phyloP scores from a whole-genome alignment of 2,113 vertebrate species.

The Mus pahari region DNA sequence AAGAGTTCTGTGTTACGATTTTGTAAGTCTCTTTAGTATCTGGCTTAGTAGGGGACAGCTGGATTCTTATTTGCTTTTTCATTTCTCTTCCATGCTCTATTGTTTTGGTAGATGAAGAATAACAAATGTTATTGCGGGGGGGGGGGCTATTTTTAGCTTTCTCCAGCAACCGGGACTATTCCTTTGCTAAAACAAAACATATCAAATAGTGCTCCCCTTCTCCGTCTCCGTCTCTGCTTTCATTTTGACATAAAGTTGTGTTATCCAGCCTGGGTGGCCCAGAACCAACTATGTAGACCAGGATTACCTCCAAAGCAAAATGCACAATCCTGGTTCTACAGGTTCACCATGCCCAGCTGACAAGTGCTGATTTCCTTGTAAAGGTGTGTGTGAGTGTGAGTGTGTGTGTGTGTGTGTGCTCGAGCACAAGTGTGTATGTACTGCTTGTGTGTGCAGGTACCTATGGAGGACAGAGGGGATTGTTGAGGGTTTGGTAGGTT shows the following conservation, averaged over 20 bases:
- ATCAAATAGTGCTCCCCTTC: background rate
- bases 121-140: background rate
- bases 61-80: too few species aligned
- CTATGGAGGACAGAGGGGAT: too few species aligned
- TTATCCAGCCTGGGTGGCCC: background rate
- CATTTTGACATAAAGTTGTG: background rate
- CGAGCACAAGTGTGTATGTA: too few species aligned
- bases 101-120: constrained; percentile 38
- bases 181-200: background rate
- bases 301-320: background rate
- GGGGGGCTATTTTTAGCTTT: background rate
- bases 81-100: background rate
- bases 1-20: too few species aligned
- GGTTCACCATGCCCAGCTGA: background rate
- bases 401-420: background rate
- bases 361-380: background rate
- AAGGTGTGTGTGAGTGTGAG: background rate
- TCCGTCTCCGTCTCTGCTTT: background rate
- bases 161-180: background rate
- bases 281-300: background rate
- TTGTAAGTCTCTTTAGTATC: too few species aligned
- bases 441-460: background rate
- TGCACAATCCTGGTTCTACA: background rate
- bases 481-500: too few species aligned
- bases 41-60: too few species aligned